phyloP scores from a whole-genome alignment of 2,888 invertebrate species.

The Automeris io region DNA sequence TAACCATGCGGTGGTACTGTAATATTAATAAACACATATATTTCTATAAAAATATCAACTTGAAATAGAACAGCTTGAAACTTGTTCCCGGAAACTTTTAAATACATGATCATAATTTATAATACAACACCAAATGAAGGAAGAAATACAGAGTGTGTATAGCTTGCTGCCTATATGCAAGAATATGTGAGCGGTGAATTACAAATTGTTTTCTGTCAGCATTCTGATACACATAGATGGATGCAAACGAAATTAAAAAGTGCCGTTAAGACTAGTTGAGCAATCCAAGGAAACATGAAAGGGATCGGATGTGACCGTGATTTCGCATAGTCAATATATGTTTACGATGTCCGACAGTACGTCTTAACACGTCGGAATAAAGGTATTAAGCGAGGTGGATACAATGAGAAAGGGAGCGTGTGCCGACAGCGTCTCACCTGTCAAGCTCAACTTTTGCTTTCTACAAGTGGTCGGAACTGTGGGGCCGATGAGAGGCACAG shows the following conservation, averaged over 20 bases:
- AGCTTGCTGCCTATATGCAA: constrained; percentile 2
- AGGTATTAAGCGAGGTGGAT: constrained; percentile 23
- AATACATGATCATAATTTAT: not conserved
- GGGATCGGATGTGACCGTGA: not conserved
- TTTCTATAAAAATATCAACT: not conserved
- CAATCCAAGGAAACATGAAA: not conserved
- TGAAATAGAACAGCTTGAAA: not conserved
- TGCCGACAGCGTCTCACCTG: constrained; percentile 68
- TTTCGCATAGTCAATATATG: constrained; percentile 6
- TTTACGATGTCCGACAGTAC: constrained; percentile 24
- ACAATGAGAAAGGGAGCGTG: constrained; percentile 26
- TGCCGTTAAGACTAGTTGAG: not conserved
- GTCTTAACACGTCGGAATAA: constrained; percentile 28
- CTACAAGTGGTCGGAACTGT: constrained; percentile 79
- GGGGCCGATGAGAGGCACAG: constrained; percentile 80
- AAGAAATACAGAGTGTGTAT: not conserved
- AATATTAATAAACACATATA: constrained; percentile 19
- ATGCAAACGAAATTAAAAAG: constrained; percentile 1
- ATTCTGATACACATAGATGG: not conserved
- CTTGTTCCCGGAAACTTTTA: not conserved
- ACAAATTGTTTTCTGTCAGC: not conserved
- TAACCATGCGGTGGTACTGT: constrained; percentile 80
- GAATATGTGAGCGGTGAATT: not conserved
- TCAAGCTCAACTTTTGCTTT: constrained; percentile 83
- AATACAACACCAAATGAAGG: not conserved